Evolutionary conservation across 2,888 invertebrate genomes (phyloP).

Genomic region (Drosophila helvetica): DNA sequence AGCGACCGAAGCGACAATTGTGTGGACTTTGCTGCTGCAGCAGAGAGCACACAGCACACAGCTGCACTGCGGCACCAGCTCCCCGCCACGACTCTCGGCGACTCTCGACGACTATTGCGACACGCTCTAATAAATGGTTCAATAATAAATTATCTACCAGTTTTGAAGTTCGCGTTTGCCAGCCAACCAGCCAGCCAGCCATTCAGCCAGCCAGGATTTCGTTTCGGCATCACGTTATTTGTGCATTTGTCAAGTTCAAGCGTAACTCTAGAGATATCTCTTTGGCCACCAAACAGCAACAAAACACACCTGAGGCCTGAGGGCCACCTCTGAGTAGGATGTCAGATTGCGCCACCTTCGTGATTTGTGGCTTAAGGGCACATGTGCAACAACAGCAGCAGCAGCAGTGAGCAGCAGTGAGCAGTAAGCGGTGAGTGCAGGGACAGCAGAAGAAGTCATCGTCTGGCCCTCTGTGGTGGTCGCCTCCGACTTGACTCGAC

Average conservation of each 20-base stretch:
- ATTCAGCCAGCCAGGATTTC: slow-evolving; percentile 37
- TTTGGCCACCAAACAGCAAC: no score
- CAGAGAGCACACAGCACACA: slow-evolving; percentile 28
- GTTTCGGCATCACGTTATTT: slow-evolving; percentile 75
- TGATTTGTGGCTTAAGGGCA: slow-evolving; percentile 76
- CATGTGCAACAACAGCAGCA: slow-evolving; percentile 55
- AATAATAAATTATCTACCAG: slow-evolving; percentile 70
- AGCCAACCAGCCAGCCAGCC: no score
- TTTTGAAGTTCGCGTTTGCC: slow-evolving; percentile 13
- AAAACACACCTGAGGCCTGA: slow-evolving; percentile 32
- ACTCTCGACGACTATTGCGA: slow-evolving; percentile 44
- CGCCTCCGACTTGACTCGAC: no score
- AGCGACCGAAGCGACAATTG: slow-evolving; percentile 52
- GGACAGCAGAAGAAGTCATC: neutral
- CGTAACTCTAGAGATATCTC: slow-evolving; percentile 41
- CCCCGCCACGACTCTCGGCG: slow-evolving; percentile 14
- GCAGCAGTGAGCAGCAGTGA: neutral
- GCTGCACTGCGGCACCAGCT: slow-evolving; percentile 6
- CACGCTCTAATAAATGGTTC: slow-evolving; percentile 76
- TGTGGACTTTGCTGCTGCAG: slow-evolving; percentile 41
- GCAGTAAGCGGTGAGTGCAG: neutral
- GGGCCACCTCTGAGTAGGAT: slow-evolving; percentile 69
- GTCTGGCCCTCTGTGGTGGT: slow-evolving; percentile 49
- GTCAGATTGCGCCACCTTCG: slow-evolving; percentile 79
- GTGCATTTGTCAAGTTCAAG: slow-evolving; percentile 79